Conservation (phyloP, 2,113 vertebrate genomes). For the Muntiacus reevesi region DNA sequence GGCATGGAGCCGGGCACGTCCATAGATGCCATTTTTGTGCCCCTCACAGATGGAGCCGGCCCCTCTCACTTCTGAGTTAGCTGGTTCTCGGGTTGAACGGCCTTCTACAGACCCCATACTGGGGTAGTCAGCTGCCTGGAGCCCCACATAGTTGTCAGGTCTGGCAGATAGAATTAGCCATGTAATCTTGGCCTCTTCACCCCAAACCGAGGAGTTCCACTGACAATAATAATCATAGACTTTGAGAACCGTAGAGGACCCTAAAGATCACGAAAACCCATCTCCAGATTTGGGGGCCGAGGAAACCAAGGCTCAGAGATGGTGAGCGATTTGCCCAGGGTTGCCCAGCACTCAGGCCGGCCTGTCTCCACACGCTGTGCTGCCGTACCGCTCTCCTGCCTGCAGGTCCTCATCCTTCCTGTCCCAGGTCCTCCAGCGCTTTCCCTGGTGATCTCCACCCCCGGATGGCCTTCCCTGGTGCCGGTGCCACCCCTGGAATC, state of each 20-base stretch:
- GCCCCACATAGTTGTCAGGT: neutral
- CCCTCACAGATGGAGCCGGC: accelerated
- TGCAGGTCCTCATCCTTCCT: neutral
- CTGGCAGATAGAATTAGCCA: neutral
- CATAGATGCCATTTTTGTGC: accelerated
- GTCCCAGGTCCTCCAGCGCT: too few species aligned
- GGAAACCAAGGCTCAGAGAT: neutral
- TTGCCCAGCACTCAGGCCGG: neutral
- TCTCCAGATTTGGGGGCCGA: neutral
- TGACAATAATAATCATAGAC: neutral
- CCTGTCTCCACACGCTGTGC: accelerated
- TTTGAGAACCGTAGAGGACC: neutral
- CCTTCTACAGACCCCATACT: neutral
- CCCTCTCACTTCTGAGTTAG: accelerated
- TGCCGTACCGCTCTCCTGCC: accelerated
- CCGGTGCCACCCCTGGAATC: neutral
- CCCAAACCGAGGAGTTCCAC: neutral
- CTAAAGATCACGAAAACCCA: neutral
- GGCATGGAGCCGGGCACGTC: accelerated
- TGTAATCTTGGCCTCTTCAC: neutral
- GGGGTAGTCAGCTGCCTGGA: neutral
- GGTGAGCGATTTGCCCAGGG: neutral
- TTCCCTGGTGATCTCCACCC: too few species aligned
- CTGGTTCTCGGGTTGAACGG: accelerated
- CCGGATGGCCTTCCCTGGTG: accelerated